Percentiles rank a stretch among this genome's conserved stretches.
phyloP scores from a whole-genome alignment of 2,888 invertebrate genomes.

The Tiliacea aurago region DNA sequence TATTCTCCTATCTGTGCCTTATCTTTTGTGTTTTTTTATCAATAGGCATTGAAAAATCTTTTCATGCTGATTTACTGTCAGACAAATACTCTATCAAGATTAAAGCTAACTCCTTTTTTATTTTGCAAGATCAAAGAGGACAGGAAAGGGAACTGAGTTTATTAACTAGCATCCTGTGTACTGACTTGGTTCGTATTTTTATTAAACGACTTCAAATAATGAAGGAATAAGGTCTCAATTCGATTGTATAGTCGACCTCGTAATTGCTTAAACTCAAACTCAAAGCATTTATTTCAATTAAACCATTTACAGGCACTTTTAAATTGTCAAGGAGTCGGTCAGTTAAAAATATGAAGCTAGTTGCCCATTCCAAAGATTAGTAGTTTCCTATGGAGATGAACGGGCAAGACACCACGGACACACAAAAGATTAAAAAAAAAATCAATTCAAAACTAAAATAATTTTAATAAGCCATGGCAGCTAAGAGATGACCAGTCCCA shows the following conservation, averaged over 20 bases:
- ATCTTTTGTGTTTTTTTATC: slow-evolving; percentile 16
- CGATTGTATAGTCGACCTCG: neutral
- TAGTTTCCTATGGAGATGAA: no score
- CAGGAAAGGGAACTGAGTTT: neutral
- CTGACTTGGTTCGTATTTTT: slow-evolving; percentile 1
- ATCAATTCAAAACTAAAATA: no score
- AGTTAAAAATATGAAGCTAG: no score
- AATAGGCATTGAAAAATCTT: slow-evolving; percentile 17
- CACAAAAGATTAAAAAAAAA: no score
- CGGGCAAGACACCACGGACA: no score
- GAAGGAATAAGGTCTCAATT: neutral
- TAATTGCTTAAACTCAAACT: neutral
- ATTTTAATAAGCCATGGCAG: no score
- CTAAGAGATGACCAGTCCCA: no score
- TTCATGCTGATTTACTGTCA: slow-evolving; percentile 23
- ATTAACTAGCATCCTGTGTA: slow-evolving; percentile 22
- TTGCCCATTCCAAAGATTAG: no score
- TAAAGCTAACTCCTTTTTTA: slow-evolving; percentile 32
- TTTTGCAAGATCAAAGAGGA: slow-evolving; percentile 18
- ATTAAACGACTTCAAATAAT: neutral
- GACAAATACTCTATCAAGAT: slow-evolving; percentile 41
- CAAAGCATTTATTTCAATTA: no score
- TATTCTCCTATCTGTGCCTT: neutral
- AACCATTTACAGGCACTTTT: no score
- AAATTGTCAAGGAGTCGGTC: no score